Evolutionary conservation across 1,140 invertebrate genomes (phyloP), one percentile per base, ranked within the genome.

Genomic region (Argopecten irradians): DNA sequence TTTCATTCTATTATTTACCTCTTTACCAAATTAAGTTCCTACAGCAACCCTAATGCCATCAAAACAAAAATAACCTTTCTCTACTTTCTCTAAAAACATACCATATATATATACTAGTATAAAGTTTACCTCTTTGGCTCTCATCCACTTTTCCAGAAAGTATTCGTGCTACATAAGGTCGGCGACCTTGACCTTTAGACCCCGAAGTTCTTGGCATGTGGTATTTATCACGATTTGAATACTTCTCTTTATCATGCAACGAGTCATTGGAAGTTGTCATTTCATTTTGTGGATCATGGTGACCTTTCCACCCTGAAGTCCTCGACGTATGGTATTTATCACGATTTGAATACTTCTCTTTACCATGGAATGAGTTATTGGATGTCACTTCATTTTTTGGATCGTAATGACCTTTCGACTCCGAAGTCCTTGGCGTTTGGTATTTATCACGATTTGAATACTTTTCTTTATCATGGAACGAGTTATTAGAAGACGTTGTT

Each of bases 121-220:
- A n/a, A n/a, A n/a, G n/a, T 13, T 35, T 86, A 90, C 89, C 89
- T 90, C 89, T 88, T 41, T 90, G 89, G 85, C 87, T 90, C 46
- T 90, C 89, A 35, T 90, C 89, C 32, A 90, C 87, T 86, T 88
- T 90, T 71, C 89, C 89, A 34, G 89, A 88, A 13, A 88, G n/a
- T 14, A 85, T 86, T 36, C 87, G 84, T 34, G 55, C 14, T 13
- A 88, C 36, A 11, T 7, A 11, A 19, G 35, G 87, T 84, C 36
- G 16, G 5, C n/a, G 55, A 71, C 55, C 16, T 71, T 83, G 1
- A 83, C 83, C 34, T 36, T 8, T n/a, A 83, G 85, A 14, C 86
- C 86, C 36, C 86, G 71, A 35, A 82, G 36, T 34, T 82, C 46
- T 85, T 84, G 83, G 32, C 83, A n/a, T 84, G 55, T 11, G 55